Base-by-base conservation (phyloP, 2,888 invertebrate genomes). In the Epirrita christyi region DNA sequence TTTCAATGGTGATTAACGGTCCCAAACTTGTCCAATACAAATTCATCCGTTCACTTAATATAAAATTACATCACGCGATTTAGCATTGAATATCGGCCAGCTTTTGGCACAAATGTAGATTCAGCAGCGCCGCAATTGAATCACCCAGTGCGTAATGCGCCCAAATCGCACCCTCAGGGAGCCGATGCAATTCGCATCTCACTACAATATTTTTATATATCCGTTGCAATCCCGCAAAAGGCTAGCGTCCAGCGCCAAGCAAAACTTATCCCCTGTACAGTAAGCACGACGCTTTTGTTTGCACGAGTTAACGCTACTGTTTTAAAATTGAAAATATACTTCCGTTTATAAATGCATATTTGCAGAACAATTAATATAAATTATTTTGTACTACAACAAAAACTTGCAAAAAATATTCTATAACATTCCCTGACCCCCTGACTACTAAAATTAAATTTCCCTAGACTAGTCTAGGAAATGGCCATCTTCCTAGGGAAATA, bases 181-280 rank as follows among this genome's bases (percentile, higher is more conserved):
- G 54, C 66, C 70, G 63, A 76, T 83, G 83, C 81, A 79, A 75
- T 74, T 76, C 75, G 74, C 78, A 79, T 81, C 75, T 78, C 80
- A 72, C 78, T 78, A 72, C 74, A 75, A 83, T 80, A 83, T 85
- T 85, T 86, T 85, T 83, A 85, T 82, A 83, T 85, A 83, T 79
- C 76, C 67, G 64, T 69, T n/a, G 59, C 50, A 54, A 65, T 75
- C 72, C 73, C 73, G 70, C 74, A 78, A 84, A 81, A 83, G 76
- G 73, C 72, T 7, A 48, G 44, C 70, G 76, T 78, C 73, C 45
- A 55, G 29, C 32, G 47, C 45, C 29, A 81, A 84, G 81, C 75
- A 81, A 81, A 80, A 81, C 73, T 81, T 76, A 70, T 58, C 54
- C 44, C 38, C 54, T 53, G 72, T 75, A 76, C 72, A 69, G 72